Base-by-base conservation (phyloP, 2,888 invertebrate genomes). In the Tachina grossa region DNA sequence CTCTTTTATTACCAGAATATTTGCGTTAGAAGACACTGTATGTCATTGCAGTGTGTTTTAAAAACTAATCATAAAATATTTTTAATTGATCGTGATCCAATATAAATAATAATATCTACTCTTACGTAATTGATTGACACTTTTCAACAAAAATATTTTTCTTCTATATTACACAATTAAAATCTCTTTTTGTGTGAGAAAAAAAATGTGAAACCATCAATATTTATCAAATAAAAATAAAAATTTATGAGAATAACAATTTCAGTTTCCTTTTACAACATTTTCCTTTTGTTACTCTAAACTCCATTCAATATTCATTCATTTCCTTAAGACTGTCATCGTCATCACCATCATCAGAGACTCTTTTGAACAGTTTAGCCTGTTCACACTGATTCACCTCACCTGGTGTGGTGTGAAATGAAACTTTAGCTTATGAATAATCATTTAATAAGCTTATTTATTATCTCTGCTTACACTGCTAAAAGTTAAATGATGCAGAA, bases 391-490 rank as follows among this genome's bases (percentile, higher is more conserved):
- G n/a, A 66, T 31, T 16, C 65, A 74, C n/a, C 59, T 74, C 69
- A 72, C 53, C 65, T 66, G 43, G 65, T 69, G 31, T 59, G n/a
- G 72, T 72, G 77, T 51, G 63, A 81, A 72, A 55, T 77, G 61
- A 68, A 77, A 79, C 79, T 76, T 69, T 55, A 74, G 59, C 83
- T 76, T 79, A 69, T 79, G 71, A 75, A 79, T 80, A 85, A 85
- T 80, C 85, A 80, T 83, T 83, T 85, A 85, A 83, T 85, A 83
- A 83, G 83, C 85, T 80, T 80, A 85, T 83, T 80, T 80, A 85
- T 83, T 79, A 83, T 83, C 76, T 85, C 66, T 83, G 59, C 66
- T 76, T 71, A 71, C 53, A 39, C 47, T 47, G 51, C 11, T 45
- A 51, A 61, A 72, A 78, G 74, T 80, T 81, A 66, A 87, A 79